Percentiles rank a stretch among this genome's conserved stretches.
These are phyloP conservation scores for roundworm (Caenorhabditis elegans) DNA, from an alignment of 1,140 invertebrate genomes.

Conservation along the genomic window WBcel235 BX284605.5:15502501-15503000, in stretches of 20 bases:
- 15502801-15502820: slow-evolving; percentile 78
- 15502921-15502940: slow-evolving; percentile 63
- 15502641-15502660: slow-evolving; percentile 56
- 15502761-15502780: slow-evolving; percentile 80
- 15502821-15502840: slow-evolving; percentile 84
- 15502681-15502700: slow-evolving; percentile 57
- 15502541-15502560: slow-evolving; percentile 70
- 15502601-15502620: slow-evolving; percentile 65
- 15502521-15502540: slow-evolving; percentile 68
- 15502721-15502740: slow-evolving; percentile 75
- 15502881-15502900: slow-evolving; percentile 59
- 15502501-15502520: slow-evolving; percentile 90
- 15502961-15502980: slow-evolving; percentile 72
- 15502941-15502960: slow-evolving; percentile 57
- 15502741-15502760: slow-evolving; percentile 83
- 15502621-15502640: slow-evolving; percentile 58
- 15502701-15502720: slow-evolving; percentile 81
- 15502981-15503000: slow-evolving; percentile 82
- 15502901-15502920: slow-evolving; percentile 46
- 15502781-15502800: slow-evolving; percentile 82
- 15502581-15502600: slow-evolving; percentile 63
- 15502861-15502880: slow-evolving; percentile 49
- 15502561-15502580: slow-evolving; percentile 66
- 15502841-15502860: slow-evolving; percentile 62
- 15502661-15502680: slow-evolving; percentile 58